Base-by-base conservation (phyloP, 2,888 invertebrate species). In the Amblyjoppa fuscipennis region DNA sequence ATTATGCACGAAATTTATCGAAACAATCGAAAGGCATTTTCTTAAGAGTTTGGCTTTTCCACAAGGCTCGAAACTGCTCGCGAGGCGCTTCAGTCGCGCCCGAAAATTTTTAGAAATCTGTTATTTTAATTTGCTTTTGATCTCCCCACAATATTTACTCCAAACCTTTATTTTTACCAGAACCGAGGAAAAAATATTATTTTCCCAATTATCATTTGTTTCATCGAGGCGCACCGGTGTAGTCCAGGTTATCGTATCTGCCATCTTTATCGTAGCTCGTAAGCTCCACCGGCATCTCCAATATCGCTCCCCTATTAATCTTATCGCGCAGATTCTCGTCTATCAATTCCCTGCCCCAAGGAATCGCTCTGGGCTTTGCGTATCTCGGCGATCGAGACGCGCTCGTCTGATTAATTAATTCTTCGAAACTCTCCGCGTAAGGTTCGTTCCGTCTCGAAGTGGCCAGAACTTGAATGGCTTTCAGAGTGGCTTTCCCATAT, bases 271-370 rank as follows among this genome's bases (percentile, higher is more conserved):
- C 31, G 7, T 49, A 25, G 16, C 5, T 61, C 68, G 11, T 76
- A n/a, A 85, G 73, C 74, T 85, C 85, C 11, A 80, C 49, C 3
- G 85, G 85, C 82, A 85, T 85, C 45, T 85, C 82, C 53, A 85
- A 68, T 6, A 51, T 73, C 20, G 82, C 82, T 59, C 73, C 85
- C 34, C 79, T 76, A 9, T 83, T 80, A 59, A 85, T 82, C 75
- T 85, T 85, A 59, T 80, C 61, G 16, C 56, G 75, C 16, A 85
- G 49, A 73, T 80, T 83, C 34, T 73, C 68, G 31, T 85, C 16
- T 0, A 85, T 61, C 6, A 53, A 41, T 83, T 85, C 85, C 41
- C 53, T 75, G n/a, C 71, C 85, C 85, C 85, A 85, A 53, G 79
- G 77, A 31, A 28, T 25, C 3, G 66, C 71, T 68, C 71, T 80